A percentile compares a stretch with the other conserved stretches of the same genome.
These are phyloP conservation scores for Sebastolobus altivelis DNA, from an alignment of 2,797 vertebrate genomes.

Conservation along the genomic window DNA sequence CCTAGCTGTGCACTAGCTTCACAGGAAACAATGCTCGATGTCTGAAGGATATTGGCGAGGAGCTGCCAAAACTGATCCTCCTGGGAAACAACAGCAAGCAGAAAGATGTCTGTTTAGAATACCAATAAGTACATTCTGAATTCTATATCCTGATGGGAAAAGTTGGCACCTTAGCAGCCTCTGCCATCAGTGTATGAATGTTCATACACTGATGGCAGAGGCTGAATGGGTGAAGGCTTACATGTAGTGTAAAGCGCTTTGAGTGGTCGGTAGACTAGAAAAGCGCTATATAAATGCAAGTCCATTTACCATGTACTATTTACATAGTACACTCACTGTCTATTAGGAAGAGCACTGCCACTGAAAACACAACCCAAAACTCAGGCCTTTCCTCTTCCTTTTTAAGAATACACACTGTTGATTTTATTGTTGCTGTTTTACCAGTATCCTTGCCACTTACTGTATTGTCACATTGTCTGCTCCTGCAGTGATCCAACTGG, in stretches of 20 bases:
- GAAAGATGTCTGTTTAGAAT: neutral
- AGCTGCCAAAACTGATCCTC: constrained; percentile 78
- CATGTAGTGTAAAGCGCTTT: no score
- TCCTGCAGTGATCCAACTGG: neutral
- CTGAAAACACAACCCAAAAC: neutral
- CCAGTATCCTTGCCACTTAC: neutral
- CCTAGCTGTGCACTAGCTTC: neutral
- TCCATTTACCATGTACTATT: no score
- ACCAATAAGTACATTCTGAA: no score
- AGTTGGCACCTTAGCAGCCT: no score
- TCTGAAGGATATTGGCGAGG: constrained; percentile 73
- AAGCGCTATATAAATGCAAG: no score
- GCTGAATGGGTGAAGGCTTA: no score
- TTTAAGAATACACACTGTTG: neutral
- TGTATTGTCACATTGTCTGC: neutral
- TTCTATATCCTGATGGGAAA: no score
- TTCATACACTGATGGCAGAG: no score
- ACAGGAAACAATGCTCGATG: constrained; percentile 41
- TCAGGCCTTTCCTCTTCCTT: neutral
- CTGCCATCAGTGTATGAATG: no score
- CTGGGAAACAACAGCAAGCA: constrained; percentile 59
- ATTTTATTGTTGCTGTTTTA: neutral
- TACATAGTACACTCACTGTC: neutral
- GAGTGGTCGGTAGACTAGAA: no score
- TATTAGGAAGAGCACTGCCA: neutral